Evolutionary conservation across 2,113 vertebrate genomes (phyloP), one percentile per base, ranked within the genome.

Genomic region (Castor canadensis): DNA sequence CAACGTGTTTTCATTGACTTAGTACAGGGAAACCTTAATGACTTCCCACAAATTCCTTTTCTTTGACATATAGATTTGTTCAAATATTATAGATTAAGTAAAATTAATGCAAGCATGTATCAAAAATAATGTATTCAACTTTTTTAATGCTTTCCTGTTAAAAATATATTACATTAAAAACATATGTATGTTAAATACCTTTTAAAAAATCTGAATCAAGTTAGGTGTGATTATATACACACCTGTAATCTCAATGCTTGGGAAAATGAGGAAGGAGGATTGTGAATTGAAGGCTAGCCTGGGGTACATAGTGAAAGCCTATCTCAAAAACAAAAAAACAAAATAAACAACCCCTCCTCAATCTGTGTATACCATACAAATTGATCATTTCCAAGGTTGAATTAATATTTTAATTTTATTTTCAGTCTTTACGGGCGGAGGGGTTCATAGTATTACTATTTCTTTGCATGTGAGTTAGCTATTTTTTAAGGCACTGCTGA

Each of bases 1-100:
- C 98, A 98, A 62, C 96, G 97, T 0, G 97, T 98, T 91, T 99
- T 99, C 96, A 98, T 99, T 92, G 99, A 99, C 60, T 98, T 99
- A 97, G 98, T 99, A 73, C 99, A 99, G 95, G 99, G 99, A 84
- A 99, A 96, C 94, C 98, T 99, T 94, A 99, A 98, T 83, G 99
- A 99, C 89, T n/a, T 62, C 16, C 35, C 54, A 24, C 45, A 79
- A 43, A 1, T 93, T 67, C 92, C 94, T 83, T 35, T 77, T 86
- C 22, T 72, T 92, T 93, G 67, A 72, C 60, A 87, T 76, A 9
- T 79, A 72, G 35, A 56, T 60, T 71, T 87, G 32, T 86, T 40
- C 45, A 91, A 47, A 73, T 87, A 52, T 40, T 93, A 62, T 38
- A 89, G 43, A 92, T 52, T 64, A 95, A 93, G 43, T 91, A 45